These are phyloP conservation scores for Heliocidaris erythrogramma DNA, from an alignment of 35 echinoderm and acorn worm genomes.

Conservation along the genomic window DNA sequence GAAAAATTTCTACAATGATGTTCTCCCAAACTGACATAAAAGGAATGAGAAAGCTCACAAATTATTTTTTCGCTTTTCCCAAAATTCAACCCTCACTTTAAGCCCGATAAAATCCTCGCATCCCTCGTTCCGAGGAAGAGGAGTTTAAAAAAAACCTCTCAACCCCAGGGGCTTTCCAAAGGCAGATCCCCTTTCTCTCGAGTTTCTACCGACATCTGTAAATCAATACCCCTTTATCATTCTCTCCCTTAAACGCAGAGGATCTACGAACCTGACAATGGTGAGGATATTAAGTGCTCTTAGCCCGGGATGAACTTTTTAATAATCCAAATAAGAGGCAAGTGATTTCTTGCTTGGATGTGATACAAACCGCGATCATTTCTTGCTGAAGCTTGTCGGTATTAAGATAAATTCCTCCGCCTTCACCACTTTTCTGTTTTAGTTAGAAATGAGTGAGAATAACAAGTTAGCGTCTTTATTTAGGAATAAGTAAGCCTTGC, in stretches of 20 bases:
- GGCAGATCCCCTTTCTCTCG: slow-evolving; percentile 12
- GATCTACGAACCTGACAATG: neutral
- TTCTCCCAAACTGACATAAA: too few species aligned
- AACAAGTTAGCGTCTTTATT: too few species aligned
- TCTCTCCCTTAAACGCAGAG: neutral
- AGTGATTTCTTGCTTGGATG: neutral
- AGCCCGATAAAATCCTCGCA: neutral
- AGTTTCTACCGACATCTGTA: neutral
- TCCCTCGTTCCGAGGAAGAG: neutral
- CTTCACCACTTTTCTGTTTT: too few species aligned
- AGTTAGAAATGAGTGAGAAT: too few species aligned
- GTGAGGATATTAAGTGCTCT: neutral
- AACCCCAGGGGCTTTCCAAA: neutral
- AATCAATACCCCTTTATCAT: neutral
- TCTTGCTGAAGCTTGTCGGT: too few species aligned
- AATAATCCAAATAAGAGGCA: neutral
- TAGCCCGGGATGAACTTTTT: neutral
- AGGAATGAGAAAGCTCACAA: too few species aligned
- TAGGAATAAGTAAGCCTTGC: too few species aligned
- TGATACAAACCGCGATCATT: too few species aligned
- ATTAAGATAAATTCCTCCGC: too few species aligned
- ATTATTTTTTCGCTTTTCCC: too few species aligned
- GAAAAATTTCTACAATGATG: too few species aligned
- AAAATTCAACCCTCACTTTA: neutral
- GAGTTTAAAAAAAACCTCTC: neutral